A percentile compares a stretch with the other conserved stretches of the same genome.
phyloP scores from a whole-genome alignment of 2,797 vertebrate genomes.

The Telmatherina bonti region DNA sequence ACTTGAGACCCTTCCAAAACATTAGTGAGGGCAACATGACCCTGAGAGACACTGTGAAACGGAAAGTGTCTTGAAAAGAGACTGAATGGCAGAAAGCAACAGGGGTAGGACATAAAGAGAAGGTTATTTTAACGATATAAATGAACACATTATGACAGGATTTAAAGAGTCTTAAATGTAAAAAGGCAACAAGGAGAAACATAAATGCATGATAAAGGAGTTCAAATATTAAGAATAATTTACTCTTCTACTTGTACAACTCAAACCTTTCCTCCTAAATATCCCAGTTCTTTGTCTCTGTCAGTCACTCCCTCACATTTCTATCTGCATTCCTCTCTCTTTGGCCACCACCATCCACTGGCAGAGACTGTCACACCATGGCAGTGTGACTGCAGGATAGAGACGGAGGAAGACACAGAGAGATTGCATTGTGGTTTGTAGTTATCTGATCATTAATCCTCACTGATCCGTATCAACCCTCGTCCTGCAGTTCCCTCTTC shows the following conservation, averaged over 20 bases:
- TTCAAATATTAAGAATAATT: neutral
- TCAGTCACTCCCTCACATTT: slow-evolving; percentile 18
- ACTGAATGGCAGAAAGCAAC: slow-evolving; percentile 9
- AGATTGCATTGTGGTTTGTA: slow-evolving; percentile 67
- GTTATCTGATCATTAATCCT: slow-evolving; percentile 79
- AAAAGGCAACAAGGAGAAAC: neutral
- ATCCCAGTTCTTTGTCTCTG: neutral
- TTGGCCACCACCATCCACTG: slow-evolving; percentile 25
- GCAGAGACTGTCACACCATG: slow-evolving; percentile 38
- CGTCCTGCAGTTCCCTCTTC: slow-evolving; percentile 54
- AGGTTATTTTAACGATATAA: neutral
- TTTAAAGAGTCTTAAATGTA: neutral
- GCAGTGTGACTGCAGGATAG: slow-evolving; percentile 45
- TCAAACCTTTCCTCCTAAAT: slow-evolving; percentile 6
- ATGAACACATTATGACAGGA: neutral
- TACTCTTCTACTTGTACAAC: neutral
- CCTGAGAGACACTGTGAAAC: slow-evolving; percentile 44
- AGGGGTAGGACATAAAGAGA: neutral
- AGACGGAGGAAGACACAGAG: slow-evolving; percentile 46
- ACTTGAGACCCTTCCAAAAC: slow-evolving; percentile 71
- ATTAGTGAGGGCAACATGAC: slow-evolving; percentile 48
- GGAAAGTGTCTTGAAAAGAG: slow-evolving; percentile 9
- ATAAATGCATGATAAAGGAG: neutral
- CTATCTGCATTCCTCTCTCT: slow-evolving; percentile 13
- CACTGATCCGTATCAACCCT: slow-evolving; percentile 74